Conservation (phyloP, 2,113 vertebrate species). For the Erythrocercus mccallii region DNA sequence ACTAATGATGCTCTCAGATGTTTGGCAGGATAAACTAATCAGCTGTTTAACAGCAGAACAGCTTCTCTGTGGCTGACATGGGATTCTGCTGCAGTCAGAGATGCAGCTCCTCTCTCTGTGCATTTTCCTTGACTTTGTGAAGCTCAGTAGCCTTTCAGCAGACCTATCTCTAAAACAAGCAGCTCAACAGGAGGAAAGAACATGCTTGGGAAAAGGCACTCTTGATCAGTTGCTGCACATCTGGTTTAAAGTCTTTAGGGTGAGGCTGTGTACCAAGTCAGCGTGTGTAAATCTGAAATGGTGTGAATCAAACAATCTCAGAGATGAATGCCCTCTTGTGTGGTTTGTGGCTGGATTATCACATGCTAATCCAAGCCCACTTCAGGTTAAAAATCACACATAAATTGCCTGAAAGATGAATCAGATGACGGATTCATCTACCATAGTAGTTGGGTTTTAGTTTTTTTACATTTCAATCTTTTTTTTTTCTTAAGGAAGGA, state of each 20-base stretch:
- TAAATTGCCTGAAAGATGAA: neutral
- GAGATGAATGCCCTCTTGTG: neutral
- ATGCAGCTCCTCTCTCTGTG: neutral
- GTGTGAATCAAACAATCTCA: neutral
- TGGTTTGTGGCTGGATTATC: neutral
- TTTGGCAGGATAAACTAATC: conserved; percentile 67
- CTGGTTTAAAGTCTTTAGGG: neutral
- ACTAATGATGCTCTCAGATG: conserved; percentile 66
- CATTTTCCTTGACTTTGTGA: neutral
- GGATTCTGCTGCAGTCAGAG: neutral
- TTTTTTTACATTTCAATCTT: neutral
- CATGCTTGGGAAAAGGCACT: neutral
- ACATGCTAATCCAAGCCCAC: neutral
- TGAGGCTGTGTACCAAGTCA: neutral
- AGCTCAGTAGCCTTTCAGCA: neutral
- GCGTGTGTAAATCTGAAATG: neutral
- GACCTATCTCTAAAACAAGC: neutral
- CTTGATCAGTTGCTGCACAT: neutral
- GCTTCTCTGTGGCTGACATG: conserved; percentile 9
- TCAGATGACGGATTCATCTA: neutral
- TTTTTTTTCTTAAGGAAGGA: neutral
- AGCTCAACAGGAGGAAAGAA: neutral
- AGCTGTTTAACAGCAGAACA: conserved; percentile 45
- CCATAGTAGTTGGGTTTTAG: neutral
- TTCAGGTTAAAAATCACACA: neutral